phyloP scores from a whole-genome alignment of 1,140 invertebrate genomes.

The Orchestia grillus region DNA sequence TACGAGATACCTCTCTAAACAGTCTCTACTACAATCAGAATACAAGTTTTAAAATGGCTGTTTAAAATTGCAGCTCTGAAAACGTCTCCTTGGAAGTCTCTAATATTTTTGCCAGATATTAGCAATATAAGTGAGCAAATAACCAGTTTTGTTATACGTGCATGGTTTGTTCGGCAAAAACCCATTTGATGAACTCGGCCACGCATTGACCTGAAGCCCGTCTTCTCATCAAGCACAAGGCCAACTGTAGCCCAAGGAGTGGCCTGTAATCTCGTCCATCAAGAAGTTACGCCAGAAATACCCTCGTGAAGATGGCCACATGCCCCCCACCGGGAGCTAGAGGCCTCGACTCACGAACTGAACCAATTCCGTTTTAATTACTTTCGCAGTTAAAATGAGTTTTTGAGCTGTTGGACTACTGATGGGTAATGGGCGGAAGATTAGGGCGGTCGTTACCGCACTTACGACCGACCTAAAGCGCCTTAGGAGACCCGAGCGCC shows the following conservation, averaged over 20 bases:
- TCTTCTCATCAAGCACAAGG: neutral
- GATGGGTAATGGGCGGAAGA: conserved; percentile 15
- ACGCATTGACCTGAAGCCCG: neutral
- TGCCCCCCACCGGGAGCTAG: too few species aligned
- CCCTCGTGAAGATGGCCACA: neutral
- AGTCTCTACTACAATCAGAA: too few species aligned
- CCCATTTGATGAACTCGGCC: neutral
- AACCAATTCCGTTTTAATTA: conserved; percentile 45
- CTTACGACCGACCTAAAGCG: conserved; percentile 22
- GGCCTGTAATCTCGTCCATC: neutral
- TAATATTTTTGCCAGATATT: too few species aligned
- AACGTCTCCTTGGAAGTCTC: too few species aligned
- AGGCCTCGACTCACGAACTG: neutral
- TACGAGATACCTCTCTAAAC: too few species aligned
- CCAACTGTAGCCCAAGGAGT: neutral
- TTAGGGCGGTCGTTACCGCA: neutral
- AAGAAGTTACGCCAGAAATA: neutral
- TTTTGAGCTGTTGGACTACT: conserved; percentile 16
- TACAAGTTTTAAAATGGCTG: too few species aligned
- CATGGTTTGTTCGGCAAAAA: neutral
- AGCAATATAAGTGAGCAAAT: neutral
- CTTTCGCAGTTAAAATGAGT: conserved; percentile 43
- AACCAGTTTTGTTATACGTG: neutral
- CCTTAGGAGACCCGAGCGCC: neutral
- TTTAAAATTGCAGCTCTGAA: too few species aligned